Conservation (phyloP, 2,888 invertebrate species). For the Drosophila gaucha region DNA sequence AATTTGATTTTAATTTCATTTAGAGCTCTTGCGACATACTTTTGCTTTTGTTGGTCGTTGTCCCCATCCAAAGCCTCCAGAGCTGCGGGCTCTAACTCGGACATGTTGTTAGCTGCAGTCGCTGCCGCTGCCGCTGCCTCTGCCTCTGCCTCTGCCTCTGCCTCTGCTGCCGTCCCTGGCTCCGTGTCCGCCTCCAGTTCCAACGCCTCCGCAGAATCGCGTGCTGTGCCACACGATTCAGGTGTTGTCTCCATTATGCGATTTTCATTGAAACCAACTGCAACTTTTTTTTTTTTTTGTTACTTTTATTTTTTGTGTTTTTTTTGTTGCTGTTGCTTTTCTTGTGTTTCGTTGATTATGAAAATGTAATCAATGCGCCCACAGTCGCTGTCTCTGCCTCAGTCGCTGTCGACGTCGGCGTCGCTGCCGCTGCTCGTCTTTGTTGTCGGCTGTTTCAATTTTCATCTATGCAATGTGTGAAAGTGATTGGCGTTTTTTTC, state of each 20-base stretch:
- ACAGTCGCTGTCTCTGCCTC: constrained; percentile 39
- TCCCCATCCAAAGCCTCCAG: constrained; percentile 34
- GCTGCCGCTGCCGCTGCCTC: constrained; percentile 7
- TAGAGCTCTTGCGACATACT: constrained; percentile 66
- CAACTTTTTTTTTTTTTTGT: constrained; percentile 27
- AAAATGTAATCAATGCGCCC: constrained; percentile 74
- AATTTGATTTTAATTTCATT: constrained; percentile 53
- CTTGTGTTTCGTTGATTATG: constrained; percentile 66
- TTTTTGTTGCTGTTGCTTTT: constrained; percentile 9
- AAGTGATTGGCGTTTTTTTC: constrained; percentile 72
- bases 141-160: constrained; percentile 8
- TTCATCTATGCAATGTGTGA: constrained; percentile 75
- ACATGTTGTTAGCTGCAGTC: constrained; percentile 28
- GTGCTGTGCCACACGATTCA: constrained; percentile 67
- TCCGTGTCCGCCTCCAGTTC: constrained; percentile 53
- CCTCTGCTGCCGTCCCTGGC: constrained; percentile 34
- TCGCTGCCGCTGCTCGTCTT: constrained; percentile 49
- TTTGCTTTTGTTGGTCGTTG: constrained; percentile 62
- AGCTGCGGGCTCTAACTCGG: constrained; percentile 45
- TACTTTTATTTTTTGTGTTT: constrained; percentile 7
- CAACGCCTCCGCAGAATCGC: constrained; percentile 68
- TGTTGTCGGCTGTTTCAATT: constrained; percentile 66
- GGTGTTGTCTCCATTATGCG: constrained; percentile 75
- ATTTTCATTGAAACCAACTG: constrained; percentile 69
- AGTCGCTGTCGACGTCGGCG: constrained; percentile 26